Conservation (phyloP, 92 coral and sea anemone species). For the Phymanthus crucifer region DNA sequence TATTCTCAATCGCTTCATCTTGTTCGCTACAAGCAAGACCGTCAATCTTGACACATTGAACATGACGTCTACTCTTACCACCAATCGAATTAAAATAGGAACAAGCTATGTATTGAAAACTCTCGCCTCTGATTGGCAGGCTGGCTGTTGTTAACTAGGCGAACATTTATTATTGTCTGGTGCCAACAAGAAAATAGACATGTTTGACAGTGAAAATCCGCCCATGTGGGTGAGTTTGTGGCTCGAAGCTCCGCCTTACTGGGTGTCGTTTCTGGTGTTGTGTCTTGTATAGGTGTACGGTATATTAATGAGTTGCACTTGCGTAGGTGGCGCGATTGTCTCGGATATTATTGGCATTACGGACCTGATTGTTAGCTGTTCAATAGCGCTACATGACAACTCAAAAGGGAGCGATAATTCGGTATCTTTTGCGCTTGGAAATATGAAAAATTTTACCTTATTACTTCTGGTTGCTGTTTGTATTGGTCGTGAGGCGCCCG, state of each 20-base stretch:
- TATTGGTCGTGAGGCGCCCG: constrained; percentile 36
- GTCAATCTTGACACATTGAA: constrained; percentile 97
- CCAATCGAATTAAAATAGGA: constrained; percentile 99
- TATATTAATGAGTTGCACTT: constrained; percentile 73
- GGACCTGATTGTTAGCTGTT: constrained; percentile 75
- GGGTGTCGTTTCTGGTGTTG: constrained; percentile 86
- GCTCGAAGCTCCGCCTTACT: constrained; percentile 92
- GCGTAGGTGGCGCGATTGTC: constrained; percentile 75
- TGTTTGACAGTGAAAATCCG: constrained; percentile 96
- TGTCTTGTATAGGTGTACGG: constrained; percentile 85
- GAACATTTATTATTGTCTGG: constrained; percentile 99
- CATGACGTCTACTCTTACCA: constrained; percentile 80
- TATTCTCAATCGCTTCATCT: constrained; percentile 94
- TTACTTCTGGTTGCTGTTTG: constrained; percentile 70
- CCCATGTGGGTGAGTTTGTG: constrained; percentile 98
- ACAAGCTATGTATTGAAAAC: constrained; percentile 99
- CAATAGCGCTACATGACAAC: constrained; percentile 83
- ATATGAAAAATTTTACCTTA: constrained; percentile 52
- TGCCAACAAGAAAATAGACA: constrained; percentile 97
- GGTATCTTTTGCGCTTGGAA: constrained; percentile 71
- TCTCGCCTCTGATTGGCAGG: constrained; percentile 94
- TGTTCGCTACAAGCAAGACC: constrained; percentile 92
- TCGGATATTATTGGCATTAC: constrained; percentile 74
- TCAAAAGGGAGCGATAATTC: constrained; percentile 85
- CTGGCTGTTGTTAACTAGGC: constrained; percentile 97